Conservation (phyloP, 1,140 invertebrate species). For the Atta texana region DNA sequence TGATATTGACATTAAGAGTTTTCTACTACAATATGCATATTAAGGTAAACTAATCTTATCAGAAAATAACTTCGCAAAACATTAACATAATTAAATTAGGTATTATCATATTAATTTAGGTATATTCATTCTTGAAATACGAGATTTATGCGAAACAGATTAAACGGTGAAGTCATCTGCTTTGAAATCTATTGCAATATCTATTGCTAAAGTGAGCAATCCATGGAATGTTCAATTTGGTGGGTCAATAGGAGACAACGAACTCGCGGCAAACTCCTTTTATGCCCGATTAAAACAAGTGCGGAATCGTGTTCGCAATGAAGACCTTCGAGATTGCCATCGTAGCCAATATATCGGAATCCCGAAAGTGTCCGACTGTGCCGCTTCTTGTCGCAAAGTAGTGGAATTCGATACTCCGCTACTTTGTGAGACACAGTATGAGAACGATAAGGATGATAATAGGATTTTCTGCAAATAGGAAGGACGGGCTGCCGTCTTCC, state of each 20-base stretch:
- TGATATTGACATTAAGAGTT: background rate
- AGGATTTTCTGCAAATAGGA: constrained; percentile 38
- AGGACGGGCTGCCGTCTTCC: constrained; percentile 16
- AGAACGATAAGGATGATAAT: constrained; percentile 53
- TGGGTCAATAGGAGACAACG: constrained; percentile 43
- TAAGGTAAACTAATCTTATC: background rate
- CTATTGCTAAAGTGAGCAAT: constrained; percentile 23
- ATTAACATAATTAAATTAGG: constrained; percentile 35
- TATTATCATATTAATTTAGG: constrained; percentile 12
- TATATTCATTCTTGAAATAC: background rate
- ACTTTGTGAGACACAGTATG: constrained; percentile 65
- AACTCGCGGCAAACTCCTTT: constrained; percentile 49
- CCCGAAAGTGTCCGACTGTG: constrained; percentile 46
- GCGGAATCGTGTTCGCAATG: constrained; percentile 76
- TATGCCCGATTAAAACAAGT: constrained; percentile 79
- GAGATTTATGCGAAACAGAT: constrained; percentile 20
- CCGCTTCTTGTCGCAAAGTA: constrained; percentile 59
- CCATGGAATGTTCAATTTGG: constrained; percentile 63
- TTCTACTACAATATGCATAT: background rate
- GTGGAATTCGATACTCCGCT: constrained; percentile 71
- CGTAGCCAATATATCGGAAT: constrained; percentile 48
- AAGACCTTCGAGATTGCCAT: constrained; percentile 49
- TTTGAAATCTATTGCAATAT: constrained; percentile 40
- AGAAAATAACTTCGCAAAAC: background rate
- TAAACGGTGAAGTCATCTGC: constrained; percentile 12